A percentile compares a stretch with the other conserved stretches of the same genome.
These are phyloP conservation scores for Calameuta pallipes DNA, from an alignment of 2,888 invertebrate genomes.

Conservation along the genomic window DNA sequence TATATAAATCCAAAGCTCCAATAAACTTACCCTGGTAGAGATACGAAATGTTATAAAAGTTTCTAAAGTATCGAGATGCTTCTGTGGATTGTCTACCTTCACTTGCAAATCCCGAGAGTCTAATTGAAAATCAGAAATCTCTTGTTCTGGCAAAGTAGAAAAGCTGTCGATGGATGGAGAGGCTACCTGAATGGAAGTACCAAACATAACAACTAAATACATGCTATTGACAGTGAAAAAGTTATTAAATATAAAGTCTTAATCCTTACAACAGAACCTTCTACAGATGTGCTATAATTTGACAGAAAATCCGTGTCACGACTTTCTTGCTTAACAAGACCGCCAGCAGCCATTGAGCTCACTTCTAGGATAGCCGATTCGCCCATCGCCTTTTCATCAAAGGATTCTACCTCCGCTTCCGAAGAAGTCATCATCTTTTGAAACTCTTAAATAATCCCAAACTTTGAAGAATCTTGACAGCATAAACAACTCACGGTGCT, in stretches of 20 bases:
- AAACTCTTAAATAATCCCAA: background rate
- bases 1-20: background rate
- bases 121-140: constrained; percentile 69
- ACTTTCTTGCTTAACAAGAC: constrained; percentile 49
- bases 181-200: constrained; percentile 64
- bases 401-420: constrained; percentile 49
- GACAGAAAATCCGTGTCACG: constrained; percentile 58
- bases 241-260: background rate
- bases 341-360: constrained; percentile 53
- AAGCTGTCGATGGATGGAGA: constrained; percentile 73
- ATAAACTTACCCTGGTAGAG: constrained; percentile 71
- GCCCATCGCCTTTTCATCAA: constrained; percentile 39
- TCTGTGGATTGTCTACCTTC: constrained; percentile 79
- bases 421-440: constrained; percentile 57
- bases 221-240: background rate
- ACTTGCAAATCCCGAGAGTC: constrained; percentile 74
- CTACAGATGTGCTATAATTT: constrained; percentile 61
- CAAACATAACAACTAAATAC: background rate
- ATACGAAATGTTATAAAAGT: constrained; percentile 78
- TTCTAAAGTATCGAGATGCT: constrained; percentile 77
- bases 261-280: constrained; percentile 58
- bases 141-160: constrained; percentile 71
- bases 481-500: background rate
- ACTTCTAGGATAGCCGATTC: constrained; percentile 59
- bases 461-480: background rate